Evolutionary conservation across 2,888 invertebrate genomes (phyloP), one percentile per base, ranked within the genome.

Genomic region (Cetonia aurata): DNA sequence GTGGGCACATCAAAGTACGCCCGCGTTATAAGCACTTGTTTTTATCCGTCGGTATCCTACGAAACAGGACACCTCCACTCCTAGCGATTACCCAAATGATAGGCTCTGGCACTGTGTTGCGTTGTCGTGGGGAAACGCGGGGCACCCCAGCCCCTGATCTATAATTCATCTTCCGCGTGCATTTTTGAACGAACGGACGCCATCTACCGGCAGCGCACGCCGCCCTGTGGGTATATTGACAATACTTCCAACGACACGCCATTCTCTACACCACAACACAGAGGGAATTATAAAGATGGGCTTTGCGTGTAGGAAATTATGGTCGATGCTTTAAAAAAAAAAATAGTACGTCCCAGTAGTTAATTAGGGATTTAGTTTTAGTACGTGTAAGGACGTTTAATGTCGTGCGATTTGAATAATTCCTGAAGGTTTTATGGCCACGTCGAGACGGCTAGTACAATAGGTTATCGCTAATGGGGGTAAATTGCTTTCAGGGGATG

Each of bases 321-420:
- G 41, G 60, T 25, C 46, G 31, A 53, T 25, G 33, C 31, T 31
- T 25, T 31, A 15, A 17, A 17, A 52, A 56, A 56, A 56, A 56
- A 56, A 41, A 56, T 41, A 17, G 13, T 53, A 53, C 25, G 6
- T 37, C 37, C 56, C 12, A 9, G 41, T 41, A 41, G 4, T 56
- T 56, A 60, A 60, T 60, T 60, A 60, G 17, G 31, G 31, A 60
- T 60, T 60, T 60, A 60, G 31, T 60, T 60, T 60, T 60, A 60
- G 25, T 60, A 60, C 46, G 46, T 60, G 46, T 46, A 60, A 60
- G 17, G 46, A 60, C 60, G 37, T 60, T 60, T 60, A 60, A 48
- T 60, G 46, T 4, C 25, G 25, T 33, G 13, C 25, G 56, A 60
- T 60, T 60, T 48, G 46, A 60, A 46, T 60, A 60, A 60, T 60